Evolutionary conservation across 2,888 invertebrate genomes (phyloP), one percentile per base, ranked within the genome.

Genomic region (Entomobrya proxima): DNA sequence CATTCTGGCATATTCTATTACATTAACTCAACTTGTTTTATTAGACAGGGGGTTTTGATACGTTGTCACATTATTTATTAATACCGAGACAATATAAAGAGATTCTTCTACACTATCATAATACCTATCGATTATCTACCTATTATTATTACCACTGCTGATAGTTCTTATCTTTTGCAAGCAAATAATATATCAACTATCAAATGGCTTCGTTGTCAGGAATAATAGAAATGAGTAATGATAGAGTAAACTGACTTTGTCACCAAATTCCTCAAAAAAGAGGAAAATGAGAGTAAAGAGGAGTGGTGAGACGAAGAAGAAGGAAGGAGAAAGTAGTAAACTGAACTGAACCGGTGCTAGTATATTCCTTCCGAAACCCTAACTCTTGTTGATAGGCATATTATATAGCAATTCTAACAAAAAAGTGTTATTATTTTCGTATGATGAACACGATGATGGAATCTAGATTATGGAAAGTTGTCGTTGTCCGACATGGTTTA

Each of bases 211-310:
- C 4, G 18, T 24, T n/a, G 35, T 35, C 64, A 64, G 52, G 67
- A 52, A 37, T 21, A 18, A 27, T 47, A 18, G 35, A 67, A 72
- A 80, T 80, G 80, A 80, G 52, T 80, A 80, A 79, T 69, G 80
- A 72, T 24, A 44, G 72, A 37, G 72, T 80, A 80, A 80, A 80
- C 80, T 72, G 72, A 80, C 72, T 80, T 72, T 80, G 80, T 80
- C 80, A 80, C 72, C 80, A 80, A 72, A 72, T 58, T 80, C 55
- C 80, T 58, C 44, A 52, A 72, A 69, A 67, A 69, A 72, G 52
- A 35, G 40, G 37, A 50, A 74, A 50, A 74, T 47, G 32, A 44
- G 27, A 30, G 9, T 24, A 24, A 50, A 74, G 32, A 74, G 27
- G 32, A 44, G 27, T n/a, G 9, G n/a, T 18, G 30, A n/a, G 24